Evolutionary conservation across 1,140 invertebrate species (phyloP).

Genomic region (Mizuhopecten yessoensis): DNA sequence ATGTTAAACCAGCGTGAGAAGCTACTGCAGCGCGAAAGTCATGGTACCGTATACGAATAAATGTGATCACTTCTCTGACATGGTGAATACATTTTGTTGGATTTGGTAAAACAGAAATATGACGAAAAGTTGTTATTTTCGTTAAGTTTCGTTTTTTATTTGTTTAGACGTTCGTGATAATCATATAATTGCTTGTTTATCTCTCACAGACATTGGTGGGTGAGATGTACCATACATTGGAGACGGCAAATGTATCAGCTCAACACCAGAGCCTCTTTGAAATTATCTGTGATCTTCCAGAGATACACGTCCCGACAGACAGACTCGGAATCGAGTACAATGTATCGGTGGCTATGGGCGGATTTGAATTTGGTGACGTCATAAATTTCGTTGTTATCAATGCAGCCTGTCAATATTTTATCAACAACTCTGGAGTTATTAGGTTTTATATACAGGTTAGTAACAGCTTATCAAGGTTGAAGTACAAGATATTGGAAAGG

Average conservation of each 20-base stretch:
- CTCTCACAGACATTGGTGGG: not conserved
- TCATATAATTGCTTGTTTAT: not conserved
- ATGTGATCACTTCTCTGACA: too few relatives aligned
- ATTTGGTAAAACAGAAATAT: too few relatives aligned
- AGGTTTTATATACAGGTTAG: not conserved
- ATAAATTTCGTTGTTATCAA: not conserved
- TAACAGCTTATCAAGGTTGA: too few relatives aligned
- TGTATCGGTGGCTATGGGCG: conserved; percentile 3
- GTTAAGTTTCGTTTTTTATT: too few relatives aligned
- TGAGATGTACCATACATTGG: not conserved
- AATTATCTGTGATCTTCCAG: not conserved
- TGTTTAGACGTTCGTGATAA: too few relatives aligned
- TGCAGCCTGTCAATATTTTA: not conserved
- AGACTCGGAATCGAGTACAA: not conserved
- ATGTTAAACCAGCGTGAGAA: too few relatives aligned
- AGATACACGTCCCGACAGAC: not conserved
- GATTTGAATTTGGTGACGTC: not conserved
- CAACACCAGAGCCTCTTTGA: not conserved
- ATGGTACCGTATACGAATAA: too few relatives aligned
- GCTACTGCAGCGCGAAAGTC: too few relatives aligned
- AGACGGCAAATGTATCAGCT: not conserved
- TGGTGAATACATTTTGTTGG: too few relatives aligned
- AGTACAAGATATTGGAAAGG: too few relatives aligned
- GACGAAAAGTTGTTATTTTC: not conserved
- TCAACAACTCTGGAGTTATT: not conserved